Evolutionary conservation across 2,797 vertebrate genomes (phyloP).

Genomic region (Peromyscus aztecus): DNA sequence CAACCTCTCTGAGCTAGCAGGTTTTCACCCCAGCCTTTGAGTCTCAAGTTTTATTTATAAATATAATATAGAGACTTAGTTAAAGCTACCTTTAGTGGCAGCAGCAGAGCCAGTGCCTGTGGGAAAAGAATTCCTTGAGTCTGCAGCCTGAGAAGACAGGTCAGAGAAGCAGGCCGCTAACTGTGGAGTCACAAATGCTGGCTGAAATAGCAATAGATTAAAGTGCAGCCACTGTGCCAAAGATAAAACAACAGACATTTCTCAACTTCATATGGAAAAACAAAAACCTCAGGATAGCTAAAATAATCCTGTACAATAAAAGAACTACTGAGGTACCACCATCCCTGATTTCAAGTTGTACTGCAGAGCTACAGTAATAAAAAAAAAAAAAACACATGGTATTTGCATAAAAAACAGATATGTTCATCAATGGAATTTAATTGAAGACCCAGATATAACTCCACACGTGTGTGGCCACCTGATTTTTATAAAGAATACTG

Average conservation of each 20-base stretch:
- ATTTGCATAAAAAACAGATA: neutral
- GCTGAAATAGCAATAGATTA: neutral
- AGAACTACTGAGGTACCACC: neutral
- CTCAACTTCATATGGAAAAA: neutral
- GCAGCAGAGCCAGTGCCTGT: neutral
- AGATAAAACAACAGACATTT: neutral
- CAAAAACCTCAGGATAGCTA: neutral
- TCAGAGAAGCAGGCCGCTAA: neutral
- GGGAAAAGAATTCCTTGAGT: neutral
- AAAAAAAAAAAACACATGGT: neutral
- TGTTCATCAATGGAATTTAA: neutral
- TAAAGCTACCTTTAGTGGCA: neutral
- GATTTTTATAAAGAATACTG: neutral
- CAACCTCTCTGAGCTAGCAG: neutral
- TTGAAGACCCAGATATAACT: neutral
- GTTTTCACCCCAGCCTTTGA: neutral
- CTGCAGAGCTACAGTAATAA: neutral
- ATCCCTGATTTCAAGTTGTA: neutral
- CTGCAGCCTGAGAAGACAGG: neutral
- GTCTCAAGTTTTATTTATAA: neutral
- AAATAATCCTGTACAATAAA: neutral
- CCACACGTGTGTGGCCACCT: neutral
- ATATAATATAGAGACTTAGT: neutral
- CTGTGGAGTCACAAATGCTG: neutral
- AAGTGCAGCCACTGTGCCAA: neutral